These are phyloP conservation scores for Lepidonotus clava DNA, from an alignment of 2,888 invertebrate species.

Conservation along the genomic window DNA sequence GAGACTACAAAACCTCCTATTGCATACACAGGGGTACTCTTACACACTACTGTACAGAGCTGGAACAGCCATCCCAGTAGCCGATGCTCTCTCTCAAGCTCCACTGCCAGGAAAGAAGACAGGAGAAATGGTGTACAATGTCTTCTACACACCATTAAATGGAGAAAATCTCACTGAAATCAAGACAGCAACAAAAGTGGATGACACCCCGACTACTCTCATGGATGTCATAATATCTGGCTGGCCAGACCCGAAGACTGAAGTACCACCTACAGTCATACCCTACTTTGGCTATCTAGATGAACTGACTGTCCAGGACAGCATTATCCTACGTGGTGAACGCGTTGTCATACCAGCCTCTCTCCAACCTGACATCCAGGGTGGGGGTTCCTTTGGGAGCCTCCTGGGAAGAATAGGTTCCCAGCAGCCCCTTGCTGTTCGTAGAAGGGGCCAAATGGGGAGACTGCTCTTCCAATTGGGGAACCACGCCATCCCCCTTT, in stretches of 20 bases:
- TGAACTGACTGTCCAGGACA: conserved; percentile 57
- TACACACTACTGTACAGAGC: conserved; percentile 56
- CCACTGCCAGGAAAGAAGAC: too few relatives aligned
- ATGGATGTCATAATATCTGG: conserved; percentile 52
- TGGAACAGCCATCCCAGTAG: conserved; percentile 61
- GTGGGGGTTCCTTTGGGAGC: background rate
- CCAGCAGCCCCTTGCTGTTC: too few relatives aligned
- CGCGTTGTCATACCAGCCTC: conserved; percentile 47
- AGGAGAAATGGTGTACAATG: too few relatives aligned
- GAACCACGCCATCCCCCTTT: too few relatives aligned
- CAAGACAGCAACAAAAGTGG: conserved; percentile 45
- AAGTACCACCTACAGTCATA: background rate
- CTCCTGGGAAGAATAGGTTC: too few relatives aligned
- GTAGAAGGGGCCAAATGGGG: too few relatives aligned
- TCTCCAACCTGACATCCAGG: background rate
- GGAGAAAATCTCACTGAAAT: too few relatives aligned
- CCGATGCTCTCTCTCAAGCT: conserved; percentile 65
- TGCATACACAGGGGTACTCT: conserved; percentile 28
- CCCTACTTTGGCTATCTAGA: too few relatives aligned
- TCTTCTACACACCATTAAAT: too few relatives aligned
- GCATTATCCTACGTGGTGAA: conserved; percentile 59
- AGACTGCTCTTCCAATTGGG: too few relatives aligned
- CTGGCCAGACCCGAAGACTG: conserved; percentile 55
- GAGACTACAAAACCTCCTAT: conserved; percentile 69
- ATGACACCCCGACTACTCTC: conserved; percentile 49